Conservation (phyloP, 2,888 invertebrate species). For the Pycnomerus fuliginosus region DNA sequence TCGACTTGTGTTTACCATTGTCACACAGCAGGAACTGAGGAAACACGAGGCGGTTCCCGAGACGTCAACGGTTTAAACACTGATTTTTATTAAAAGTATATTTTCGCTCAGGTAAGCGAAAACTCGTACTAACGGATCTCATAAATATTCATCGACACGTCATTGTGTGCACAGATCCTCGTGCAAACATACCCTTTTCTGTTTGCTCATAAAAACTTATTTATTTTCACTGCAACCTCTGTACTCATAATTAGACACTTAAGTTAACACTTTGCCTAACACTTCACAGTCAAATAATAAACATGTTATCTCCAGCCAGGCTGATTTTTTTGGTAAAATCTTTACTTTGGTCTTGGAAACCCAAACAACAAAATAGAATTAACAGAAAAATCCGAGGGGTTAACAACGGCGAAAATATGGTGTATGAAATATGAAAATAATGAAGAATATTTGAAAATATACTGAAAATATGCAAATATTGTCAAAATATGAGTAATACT, state of each 20-base stretch:
- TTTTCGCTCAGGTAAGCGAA: neutral
- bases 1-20: conserved; percentile 11
- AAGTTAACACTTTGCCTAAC: conserved; percentile 9
- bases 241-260: conserved; percentile 9
- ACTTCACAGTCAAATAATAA: too few relatives aligned
- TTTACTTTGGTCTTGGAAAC: too few relatives aligned
- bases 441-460: too few relatives aligned
- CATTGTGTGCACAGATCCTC: conserved; percentile 13
- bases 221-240: conserved; percentile 12
- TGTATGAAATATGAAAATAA: too few relatives aligned
- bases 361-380: too few relatives aligned
- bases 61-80: too few relatives aligned
- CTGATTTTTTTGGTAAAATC: too few relatives aligned
- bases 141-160: conserved; percentile 16
- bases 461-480: too few relatives aligned
- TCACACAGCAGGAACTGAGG: conserved; percentile 2
- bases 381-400: too few relatives aligned
- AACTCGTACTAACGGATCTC: conserved; percentile 11
- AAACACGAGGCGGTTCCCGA: conserved; percentile 3
- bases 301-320: too few relatives aligned
- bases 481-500: too few relatives aligned
- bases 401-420: too few relatives aligned
- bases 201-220: conserved; percentile 5
- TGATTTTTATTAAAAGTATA: neutral
- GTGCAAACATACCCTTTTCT: conserved; percentile 15